phyloP scores from a whole-genome alignment of 2,113 vertebrate species.

The Macquaria australasica region DNA sequence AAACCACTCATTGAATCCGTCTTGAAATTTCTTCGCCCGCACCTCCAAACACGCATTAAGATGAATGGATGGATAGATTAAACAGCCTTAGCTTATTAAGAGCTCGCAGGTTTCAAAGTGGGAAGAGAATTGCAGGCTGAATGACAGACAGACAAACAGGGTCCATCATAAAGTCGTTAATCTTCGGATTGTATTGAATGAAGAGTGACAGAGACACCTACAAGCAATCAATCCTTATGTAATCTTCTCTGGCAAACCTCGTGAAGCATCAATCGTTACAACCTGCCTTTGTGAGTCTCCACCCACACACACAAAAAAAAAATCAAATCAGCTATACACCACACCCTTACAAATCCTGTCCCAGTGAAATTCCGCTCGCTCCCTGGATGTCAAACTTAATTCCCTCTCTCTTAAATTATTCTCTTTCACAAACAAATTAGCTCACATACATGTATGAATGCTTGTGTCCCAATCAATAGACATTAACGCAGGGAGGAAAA shows the following conservation, averaged over 20 bases:
- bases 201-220: conserved; percentile 62
- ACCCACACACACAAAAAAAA: background rate
- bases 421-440: conserved; percentile 13
- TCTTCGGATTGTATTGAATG: conserved; percentile 58
- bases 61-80: conserved; percentile 7
- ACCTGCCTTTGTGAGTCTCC: conserved; percentile 13
- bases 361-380: background rate
- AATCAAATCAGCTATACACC: background rate
- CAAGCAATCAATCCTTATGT: conserved; percentile 64
- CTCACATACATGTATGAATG: background rate
- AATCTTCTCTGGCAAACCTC: conserved; percentile 65
- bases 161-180: conserved; percentile 57
- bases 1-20: conserved; percentile 1
- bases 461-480: background rate
- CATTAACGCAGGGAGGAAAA: background rate
- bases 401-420: conserved; percentile 32
- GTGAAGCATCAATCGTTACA: conserved; percentile 61
- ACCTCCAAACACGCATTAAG: background rate
- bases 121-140: conserved; percentile 16
- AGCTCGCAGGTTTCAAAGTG: conserved; percentile 11
- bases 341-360: conserved; percentile 1
- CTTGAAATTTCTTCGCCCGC: background rate
- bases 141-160: conserved; percentile 43
- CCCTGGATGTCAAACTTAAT: conserved; percentile 10
- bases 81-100: background rate